Evolutionary conservation across 1,140 invertebrate species (phyloP), one percentile per base, ranked within the genome.

Genomic region (Polypedilum vanderplanki): DNA sequence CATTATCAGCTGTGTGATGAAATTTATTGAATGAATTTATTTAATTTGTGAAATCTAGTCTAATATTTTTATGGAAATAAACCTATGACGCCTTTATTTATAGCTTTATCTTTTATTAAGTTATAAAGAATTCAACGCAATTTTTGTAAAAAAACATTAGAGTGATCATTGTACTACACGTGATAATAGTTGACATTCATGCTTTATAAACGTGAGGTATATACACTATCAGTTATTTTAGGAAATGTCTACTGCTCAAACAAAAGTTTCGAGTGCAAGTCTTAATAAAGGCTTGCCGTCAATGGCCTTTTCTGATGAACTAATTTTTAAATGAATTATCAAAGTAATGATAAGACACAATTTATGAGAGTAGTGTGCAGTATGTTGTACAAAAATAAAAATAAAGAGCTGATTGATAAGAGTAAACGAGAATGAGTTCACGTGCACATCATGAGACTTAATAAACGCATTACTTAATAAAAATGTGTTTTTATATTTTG

Each of bases 371-470:
- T n/a, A n/a, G n/a, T n/a, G 24, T 33, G 1, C 5, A 33, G 1
- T 33, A 33, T 33, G 5, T 33, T 33, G 24, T 33, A 33, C 24
- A 33, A 5, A 33, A 33, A 33, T 33, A 5, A 33, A 33, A 33
- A 33, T 33, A 33, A 33, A 33, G 24, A 33, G 5, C 5, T 33
- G 24, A 33, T 33, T 33, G 24, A 33, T 33, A 33, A 57, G 10
- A n/a, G 10, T 3, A 57, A 57, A n/a, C 15, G 46, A 57, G 12
- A 57, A 57, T 57, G 46, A 24, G 73, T 74, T 74, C 73, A 74
- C 73, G 73, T 74, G 73, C 73, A 24, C 17, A 41, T 10, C 17
- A 74, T 46, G 41, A 46, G 73, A 41, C 73, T 41, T 15, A 20
- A 46, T 12, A 41, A n/a, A 20, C 17, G 24, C 24, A 33, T 33